phyloP scores from a whole-genome alignment of 1,140 invertebrate genomes.

The Cydia pomonella region DNA sequence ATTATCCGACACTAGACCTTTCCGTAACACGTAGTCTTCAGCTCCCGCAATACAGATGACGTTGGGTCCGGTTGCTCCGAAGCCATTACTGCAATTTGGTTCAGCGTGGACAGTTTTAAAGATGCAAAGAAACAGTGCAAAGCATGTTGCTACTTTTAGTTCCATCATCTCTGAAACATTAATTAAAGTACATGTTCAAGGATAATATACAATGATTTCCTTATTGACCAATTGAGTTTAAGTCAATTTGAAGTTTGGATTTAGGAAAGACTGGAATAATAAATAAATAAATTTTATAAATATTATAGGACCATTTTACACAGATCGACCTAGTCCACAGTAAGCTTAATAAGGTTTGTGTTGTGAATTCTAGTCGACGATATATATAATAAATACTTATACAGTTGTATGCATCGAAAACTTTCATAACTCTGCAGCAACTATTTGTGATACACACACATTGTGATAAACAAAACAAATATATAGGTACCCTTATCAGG shows the following conservation, averaged over 20 bases:
- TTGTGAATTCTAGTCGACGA: too few species aligned
- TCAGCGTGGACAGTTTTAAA: neutral
- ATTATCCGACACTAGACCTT: conserved; percentile 28
- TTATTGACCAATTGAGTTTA: neutral
- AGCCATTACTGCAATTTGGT: neutral
- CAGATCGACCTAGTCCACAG: too few species aligned
- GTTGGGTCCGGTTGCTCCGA: neutral
- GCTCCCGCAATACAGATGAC: neutral
- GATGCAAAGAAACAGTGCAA: neutral
- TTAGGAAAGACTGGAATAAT: neutral
- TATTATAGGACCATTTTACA: too few species aligned
- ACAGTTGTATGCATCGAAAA: too few species aligned
- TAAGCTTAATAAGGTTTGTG: too few species aligned
- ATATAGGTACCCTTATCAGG: too few species aligned
- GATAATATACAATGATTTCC: neutral
- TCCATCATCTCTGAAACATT: conserved; percentile 4
- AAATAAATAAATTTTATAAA: too few species aligned
- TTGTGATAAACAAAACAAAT: too few species aligned
- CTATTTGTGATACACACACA: too few species aligned
- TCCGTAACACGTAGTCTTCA: conserved; percentile 5
- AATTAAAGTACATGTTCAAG: neutral
- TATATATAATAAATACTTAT: too few species aligned
- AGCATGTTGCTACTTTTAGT: neutral
- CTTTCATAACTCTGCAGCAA: too few species aligned
- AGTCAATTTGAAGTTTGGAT: neutral